Evolutionary conservation across 2,888 invertebrate genomes (phyloP), one percentile per base, ranked within the genome.

Genomic region (Pseudococcus jackbeardsleyi): DNA sequence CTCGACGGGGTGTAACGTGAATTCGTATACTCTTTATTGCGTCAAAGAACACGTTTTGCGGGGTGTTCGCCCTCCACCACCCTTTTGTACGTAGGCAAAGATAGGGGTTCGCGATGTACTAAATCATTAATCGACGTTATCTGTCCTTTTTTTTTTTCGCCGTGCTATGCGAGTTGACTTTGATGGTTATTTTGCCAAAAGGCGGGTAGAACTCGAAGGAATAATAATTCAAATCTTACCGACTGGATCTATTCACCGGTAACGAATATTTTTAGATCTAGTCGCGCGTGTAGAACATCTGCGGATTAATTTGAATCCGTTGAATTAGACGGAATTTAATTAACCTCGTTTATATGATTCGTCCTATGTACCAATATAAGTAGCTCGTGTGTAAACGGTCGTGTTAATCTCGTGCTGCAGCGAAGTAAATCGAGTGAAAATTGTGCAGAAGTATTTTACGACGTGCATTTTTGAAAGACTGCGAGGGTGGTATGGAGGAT

Each of bases 101-200:
- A 12, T n/a, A 15, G 26, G 68, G 68, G 22, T 72, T 72, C 33
- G 68, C 15, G 68, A 59, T 11, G 26, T 72, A 72, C 12, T 72
- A 72, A 72, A 72, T 72, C 68, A 72, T 72, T 72, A 72, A 72
- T 72, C 68, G 68, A 72, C 68, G 68, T 72, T 72, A 72, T 72
- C 26, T 72, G 68, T 72, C 68, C 33, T 72, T 22, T 72, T 72
- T 72, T 72, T 72, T 33, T 12, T 33, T 3, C 33, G 68, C 68
- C 12, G 68, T 72, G 68, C 68, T 33, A 26, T 59, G 8, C 33
- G 68, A 22, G 33, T 72, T 72, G 68, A 72, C 68, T 72, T 72
- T 33, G 68, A 26, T 72, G 68, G 33, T 72, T 33, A 33, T 33
- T 33, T 33, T 33, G 26, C 26, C 26, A 33, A 72, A 72, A 59